Evolutionary conservation across 2,113 vertebrate genomes (phyloP), one percentile per base, ranked within the genome.

Genomic region (Nymphicus hollandicus): DNA sequence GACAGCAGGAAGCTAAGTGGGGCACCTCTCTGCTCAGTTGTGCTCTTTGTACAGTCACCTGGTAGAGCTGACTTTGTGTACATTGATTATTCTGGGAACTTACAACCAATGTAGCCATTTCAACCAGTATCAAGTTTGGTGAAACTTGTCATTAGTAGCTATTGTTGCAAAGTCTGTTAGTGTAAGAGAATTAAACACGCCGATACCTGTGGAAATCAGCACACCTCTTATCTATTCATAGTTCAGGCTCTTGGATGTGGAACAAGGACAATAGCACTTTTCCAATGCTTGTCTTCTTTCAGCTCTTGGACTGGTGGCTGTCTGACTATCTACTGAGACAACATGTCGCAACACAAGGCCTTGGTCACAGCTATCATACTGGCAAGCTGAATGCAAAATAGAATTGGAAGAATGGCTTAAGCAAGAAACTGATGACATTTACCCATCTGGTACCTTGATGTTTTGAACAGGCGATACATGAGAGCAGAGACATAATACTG

Each of bases 401-500:
- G 44, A 91, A 52, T 44, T 90, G 78, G 22, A 84, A 84, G 69
- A 91, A 76, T 7, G 72, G 63, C n/a, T 73, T 89, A 83, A 89
- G 49, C 7, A 5, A 65, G 58, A 74, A 95, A 60, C 18, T 13
- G 37, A 61, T 69, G 71, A 11, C 31, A 53, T 76, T 89, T 81
- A 41, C 46, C 86, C 41, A 70, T 88, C 65, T 81, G 65, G 68
- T 78, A 35, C 22, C 29, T 56, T 13, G 17, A 50, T 64, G 64
- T 80, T 95, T 97, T 91, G 76, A 94, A 79, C 64, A 92, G 55
- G n/a, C 81, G 28, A 50, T 18, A 18, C 33, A 47, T 24, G 33
- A 37, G 55, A 68, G 47, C 68, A 89, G 43, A 81, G 44, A 80
- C 86, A 35, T 58, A 68, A 60, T 85, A 58, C 39, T 82, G n/a